phyloP scores from a whole-genome alignment of 2,113 vertebrate genomes.

The Copsychus sechellarum region DNA sequence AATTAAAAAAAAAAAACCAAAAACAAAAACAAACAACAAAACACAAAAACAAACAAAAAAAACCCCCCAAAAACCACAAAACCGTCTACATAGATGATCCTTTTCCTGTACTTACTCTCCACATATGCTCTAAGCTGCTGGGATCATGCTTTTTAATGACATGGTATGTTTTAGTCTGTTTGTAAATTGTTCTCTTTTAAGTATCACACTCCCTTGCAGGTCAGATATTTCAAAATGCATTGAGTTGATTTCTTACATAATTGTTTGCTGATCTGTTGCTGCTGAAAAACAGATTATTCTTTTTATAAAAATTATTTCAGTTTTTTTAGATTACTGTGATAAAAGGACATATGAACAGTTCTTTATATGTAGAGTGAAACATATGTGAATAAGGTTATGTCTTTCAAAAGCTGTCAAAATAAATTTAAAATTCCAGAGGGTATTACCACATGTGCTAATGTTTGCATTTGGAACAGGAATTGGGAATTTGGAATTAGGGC shows the following conservation, averaged over 20 bases:
- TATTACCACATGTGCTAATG: not conserved
- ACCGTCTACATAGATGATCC: not conserved
- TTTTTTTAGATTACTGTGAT: not conserved
- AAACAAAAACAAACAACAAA: too few relatives aligned
- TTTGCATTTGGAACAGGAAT: not conserved
- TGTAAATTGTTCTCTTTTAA: not conserved
- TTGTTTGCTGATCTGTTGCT: not conserved
- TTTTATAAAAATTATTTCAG: not conserved
- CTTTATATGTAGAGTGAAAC: not conserved
- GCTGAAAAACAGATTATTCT: not conserved
- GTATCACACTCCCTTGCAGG: not conserved
- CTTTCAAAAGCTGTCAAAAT: conserved; percentile 16
- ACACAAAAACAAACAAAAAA: not conserved
- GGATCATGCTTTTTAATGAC: not conserved
- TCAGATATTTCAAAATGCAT: not conserved
- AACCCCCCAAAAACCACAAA: too few relatives aligned
- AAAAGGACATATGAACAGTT: not conserved
- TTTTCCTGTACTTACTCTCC: not conserved
- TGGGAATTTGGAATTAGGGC: not conserved
- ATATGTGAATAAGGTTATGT: not conserved
- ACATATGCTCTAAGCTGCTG: not conserved
- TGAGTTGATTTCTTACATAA: not conserved
- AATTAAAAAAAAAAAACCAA: not conserved
- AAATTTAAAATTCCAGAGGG: not conserved
- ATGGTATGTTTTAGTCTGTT: not conserved